Conservation (phyloP, 1,140 invertebrate genomes). For the Drosophila guanche region DNA sequence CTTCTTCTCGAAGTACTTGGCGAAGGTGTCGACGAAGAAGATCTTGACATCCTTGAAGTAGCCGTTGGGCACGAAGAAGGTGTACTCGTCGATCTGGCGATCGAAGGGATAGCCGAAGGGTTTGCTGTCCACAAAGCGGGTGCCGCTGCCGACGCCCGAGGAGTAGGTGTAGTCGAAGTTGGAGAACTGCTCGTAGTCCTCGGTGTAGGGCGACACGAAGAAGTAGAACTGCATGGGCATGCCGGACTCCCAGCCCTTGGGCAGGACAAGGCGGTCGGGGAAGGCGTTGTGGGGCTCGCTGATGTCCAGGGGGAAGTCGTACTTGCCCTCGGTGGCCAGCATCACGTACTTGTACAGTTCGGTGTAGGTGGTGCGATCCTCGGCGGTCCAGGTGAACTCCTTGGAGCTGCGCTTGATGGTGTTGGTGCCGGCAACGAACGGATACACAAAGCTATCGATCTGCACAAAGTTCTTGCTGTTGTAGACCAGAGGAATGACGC, state of each 20-base stretch:
- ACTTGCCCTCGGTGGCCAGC: conserved; percentile 83
- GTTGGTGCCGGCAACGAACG: conserved; percentile 87
- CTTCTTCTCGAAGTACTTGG: conserved; percentile 71
- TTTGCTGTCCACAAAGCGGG: conserved; percentile 63
- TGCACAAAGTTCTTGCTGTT: conserved; percentile 87
- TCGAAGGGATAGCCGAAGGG: conserved; percentile 84
- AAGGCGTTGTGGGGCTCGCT: conserved; percentile 85
- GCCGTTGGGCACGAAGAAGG: conserved; percentile 79
- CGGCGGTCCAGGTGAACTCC: conserved; percentile 86
- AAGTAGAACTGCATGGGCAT: conserved; percentile 87
- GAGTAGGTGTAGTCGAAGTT: conserved; percentile 60
- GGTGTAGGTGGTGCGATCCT: conserved; percentile 87
- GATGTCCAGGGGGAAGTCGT: conserved; percentile 84
- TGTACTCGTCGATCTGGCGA: conserved; percentile 75
- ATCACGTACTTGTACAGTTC: conserved; percentile 86
- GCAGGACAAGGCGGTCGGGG: conserved; percentile 86
- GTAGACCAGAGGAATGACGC: conserved; percentile 85
- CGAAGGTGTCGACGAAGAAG: conserved; percentile 83
- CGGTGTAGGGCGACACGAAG: conserved; percentile 82
- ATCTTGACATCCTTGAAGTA: conserved; percentile 82
- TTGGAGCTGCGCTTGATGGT: conserved; percentile 87
- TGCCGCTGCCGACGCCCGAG: conserved; percentile 65
- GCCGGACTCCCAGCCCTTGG: conserved; percentile 86
- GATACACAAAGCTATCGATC: conserved; percentile 88
- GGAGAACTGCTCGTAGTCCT: conserved; percentile 67